Base-by-base conservation (phyloP, 1,140 invertebrate species). In the Aradophagus sp. region DNA sequence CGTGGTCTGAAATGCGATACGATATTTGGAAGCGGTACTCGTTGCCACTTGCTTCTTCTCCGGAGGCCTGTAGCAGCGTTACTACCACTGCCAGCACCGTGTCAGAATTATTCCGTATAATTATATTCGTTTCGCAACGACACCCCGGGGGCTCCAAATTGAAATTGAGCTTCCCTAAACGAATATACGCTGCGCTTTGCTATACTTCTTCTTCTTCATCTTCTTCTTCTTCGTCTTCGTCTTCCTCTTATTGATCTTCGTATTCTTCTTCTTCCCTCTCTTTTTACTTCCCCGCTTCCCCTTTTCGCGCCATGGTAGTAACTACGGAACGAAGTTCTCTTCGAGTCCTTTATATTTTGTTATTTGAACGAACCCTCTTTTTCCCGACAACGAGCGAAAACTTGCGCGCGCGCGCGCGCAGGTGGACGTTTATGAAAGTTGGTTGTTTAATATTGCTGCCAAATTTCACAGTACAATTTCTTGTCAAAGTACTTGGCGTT, bases 91-190 rank as follows among this genome's bases (percentile, higher is more conserved):
- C 61, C 52, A 61, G 47, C 73, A 65, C 59, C 75, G 76, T 77
- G 79, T 84, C 81, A 84, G 79, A 84, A 86, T 86, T 85, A 86
- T 86, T 84, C 77, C 78, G 83, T 84, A 86, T 85, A 85, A 86
- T 85, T 86, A 85, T 86, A 86, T 86, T 85, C 83, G 82, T 85
- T 85, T 83, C 77, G 78, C 77, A 84, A 86, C 81, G 83, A 84
- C 81, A 83, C 82, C 81, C 83, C 65, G 67, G 84, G 78, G 83
- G 77, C 82, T 82, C 75, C 79, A 86, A 85, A 86, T 86, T 86
- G 84, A 86, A 86, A 86, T 85, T 84, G 82, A 84, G 80, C 80
- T 81, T 81, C 79, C 81, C 74, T 78, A 73, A 75, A 76, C 73
- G 76, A 77, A 77, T 80, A 78, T 75, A 79, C 53, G 34, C 41